phyloP scores from a whole-genome alignment of 2,888 invertebrate genomes.

The Pristionchus fissidentatus region DNA sequence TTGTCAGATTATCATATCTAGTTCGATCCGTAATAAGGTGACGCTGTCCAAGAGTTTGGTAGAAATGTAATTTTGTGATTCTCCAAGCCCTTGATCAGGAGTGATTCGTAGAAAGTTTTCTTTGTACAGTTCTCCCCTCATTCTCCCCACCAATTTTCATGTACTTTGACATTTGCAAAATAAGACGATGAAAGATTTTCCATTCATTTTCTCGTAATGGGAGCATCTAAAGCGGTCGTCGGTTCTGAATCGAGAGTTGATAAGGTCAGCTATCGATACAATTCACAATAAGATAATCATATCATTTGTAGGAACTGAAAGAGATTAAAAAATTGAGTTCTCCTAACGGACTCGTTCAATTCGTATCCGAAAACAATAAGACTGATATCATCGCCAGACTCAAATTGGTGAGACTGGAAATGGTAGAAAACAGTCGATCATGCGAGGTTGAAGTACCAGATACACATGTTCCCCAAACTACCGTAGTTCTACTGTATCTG shows the following conservation, averaged over 20 bases:
- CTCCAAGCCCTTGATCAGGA: neutral
- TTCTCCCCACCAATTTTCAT: neutral
- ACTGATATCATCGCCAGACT: conserved; percentile 19
- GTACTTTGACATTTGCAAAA: conserved; percentile 26
- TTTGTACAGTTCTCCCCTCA: neutral
- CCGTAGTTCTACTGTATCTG: neutral
- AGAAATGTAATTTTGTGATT: neutral
- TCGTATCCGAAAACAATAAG: conserved; percentile 35
- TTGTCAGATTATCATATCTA: neutral
- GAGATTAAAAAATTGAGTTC: conserved; percentile 9
- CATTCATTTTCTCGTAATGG: conserved; percentile 1
- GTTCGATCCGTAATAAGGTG: neutral
- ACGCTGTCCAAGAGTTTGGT: too few species aligned
- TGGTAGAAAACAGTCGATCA: neutral
- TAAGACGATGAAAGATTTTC: neutral
- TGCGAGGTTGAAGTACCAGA: neutral
- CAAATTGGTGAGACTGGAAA: neutral
- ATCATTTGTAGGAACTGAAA: neutral
- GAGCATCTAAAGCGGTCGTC: conserved; percentile 12
- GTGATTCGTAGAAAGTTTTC: neutral
- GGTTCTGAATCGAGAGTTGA: conserved; percentile 15
- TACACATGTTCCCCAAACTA: too few species aligned
- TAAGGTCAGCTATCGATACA: neutral
- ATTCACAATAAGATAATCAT: neutral
- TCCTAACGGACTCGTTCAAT: conserved; percentile 14